Conservation (phyloP, 2,888 invertebrate species). For the Phasia obesa region DNA sequence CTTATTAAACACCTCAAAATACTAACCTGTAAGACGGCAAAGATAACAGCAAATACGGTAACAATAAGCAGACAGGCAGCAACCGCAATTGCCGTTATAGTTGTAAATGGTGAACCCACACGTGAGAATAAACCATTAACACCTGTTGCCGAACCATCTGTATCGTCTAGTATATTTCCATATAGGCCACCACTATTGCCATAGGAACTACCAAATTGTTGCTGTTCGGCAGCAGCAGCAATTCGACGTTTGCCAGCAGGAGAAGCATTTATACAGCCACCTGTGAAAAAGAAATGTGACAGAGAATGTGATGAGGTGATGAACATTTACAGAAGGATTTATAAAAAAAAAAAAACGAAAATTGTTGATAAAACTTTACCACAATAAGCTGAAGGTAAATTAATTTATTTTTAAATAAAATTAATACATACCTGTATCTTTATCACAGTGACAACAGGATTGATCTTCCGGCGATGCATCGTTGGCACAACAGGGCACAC, state of each 20-base stretch:
- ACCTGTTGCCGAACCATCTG: constrained; percentile 67
- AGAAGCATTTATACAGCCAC: constrained; percentile 88
- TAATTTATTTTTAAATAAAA: neutral
- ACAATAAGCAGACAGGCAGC: constrained; percentile 88
- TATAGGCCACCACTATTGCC: constrained; percentile 73
- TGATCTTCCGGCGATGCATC: constrained; percentile 82
- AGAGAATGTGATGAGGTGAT: neutral
- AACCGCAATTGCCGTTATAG: constrained; percentile 87
- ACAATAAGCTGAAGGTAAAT: neutral
- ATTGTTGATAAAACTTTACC: neutral
- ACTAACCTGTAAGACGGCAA: constrained; percentile 88
- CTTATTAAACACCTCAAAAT: constrained; percentile 44
- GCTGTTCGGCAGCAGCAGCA: constrained; percentile 84
- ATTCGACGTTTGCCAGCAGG: constrained; percentile 90
- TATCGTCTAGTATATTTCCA: constrained; percentile 72
- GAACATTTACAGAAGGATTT: neutral
- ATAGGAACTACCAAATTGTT: constrained; percentile 77
- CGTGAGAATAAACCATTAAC: constrained; percentile 78
- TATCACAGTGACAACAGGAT: constrained; percentile 88
- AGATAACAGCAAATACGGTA: constrained; percentile 87
- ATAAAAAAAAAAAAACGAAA: neutral
- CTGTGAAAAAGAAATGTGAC: constrained; percentile 79
- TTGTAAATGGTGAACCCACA: constrained; percentile 84
- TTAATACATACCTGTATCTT: constrained; percentile 84
- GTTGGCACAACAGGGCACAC: constrained; percentile 88